A percentile compares a stretch with the other conserved stretches of the same genome.
Evolutionary conservation across 1,140 invertebrate genomes (phyloP).

Genomic region (Matsumurasca onukii): DNA sequence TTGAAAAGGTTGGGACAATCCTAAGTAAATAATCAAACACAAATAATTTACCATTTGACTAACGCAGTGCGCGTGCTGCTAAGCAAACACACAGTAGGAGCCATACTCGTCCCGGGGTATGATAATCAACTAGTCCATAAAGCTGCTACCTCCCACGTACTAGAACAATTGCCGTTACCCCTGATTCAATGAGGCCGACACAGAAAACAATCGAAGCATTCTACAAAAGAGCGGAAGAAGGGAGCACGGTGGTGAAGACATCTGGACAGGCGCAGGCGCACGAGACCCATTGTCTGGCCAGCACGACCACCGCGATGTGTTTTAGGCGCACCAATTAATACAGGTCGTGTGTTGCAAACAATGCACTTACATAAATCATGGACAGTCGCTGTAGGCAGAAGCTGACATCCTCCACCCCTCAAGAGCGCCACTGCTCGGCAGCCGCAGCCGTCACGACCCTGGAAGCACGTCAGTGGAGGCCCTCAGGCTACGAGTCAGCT

Average conservation of each 20-base stretch:
- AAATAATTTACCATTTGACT: too few relatives aligned
- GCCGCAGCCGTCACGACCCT: slow-evolving; percentile 1
- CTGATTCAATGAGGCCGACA: slow-evolving; percentile 22
- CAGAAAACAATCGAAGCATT: slow-evolving; percentile 16
- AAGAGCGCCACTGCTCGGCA: not conserved
- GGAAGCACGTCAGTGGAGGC: too few relatives aligned
- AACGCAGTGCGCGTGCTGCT: too few relatives aligned
- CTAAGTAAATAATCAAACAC: too few relatives aligned
- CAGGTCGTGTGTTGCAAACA: slow-evolving; percentile 24
- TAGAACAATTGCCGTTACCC: not conserved
- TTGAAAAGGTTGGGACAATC: too few relatives aligned
- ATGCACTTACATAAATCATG: slow-evolving; percentile 24
- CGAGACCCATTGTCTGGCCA: slow-evolving; percentile 18
- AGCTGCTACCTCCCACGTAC: not conserved
- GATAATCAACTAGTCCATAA: too few relatives aligned
- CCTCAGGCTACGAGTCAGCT: too few relatives aligned
- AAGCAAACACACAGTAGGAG: too few relatives aligned
- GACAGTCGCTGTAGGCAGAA: slow-evolving; percentile 3
- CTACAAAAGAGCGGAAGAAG: not conserved
- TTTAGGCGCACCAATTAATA: slow-evolving; percentile 26
- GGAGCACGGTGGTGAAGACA: slow-evolving; percentile 13
- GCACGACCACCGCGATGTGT: slow-evolving; percentile 19
- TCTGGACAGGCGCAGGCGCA: not conserved
- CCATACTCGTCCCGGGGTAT: too few relatives aligned
- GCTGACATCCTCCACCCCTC: not conserved